Evolutionary conservation across 1,140 invertebrate genomes (phyloP).

Genomic region (Chironomus striatipennis): DNA sequence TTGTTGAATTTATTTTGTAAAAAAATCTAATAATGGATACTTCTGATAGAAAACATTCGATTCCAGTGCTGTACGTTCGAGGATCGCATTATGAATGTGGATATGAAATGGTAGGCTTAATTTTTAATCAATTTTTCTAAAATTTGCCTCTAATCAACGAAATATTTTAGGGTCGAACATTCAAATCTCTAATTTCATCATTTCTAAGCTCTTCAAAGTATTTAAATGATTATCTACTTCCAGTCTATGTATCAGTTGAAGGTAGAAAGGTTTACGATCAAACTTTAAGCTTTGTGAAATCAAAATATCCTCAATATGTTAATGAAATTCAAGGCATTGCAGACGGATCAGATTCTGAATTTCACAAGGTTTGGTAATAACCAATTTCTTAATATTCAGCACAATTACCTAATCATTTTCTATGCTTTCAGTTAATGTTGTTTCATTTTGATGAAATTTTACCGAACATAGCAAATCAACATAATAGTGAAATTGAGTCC

Average conservation of each 20-base stretch:
- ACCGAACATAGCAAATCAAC: slow-evolving; percentile 47
- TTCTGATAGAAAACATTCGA: slow-evolving; percentile 28
- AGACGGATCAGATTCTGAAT: slow-evolving; percentile 64
- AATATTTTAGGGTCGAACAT: slow-evolving; percentile 55
- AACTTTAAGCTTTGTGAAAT: slow-evolving; percentile 50
- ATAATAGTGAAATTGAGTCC: slow-evolving; percentile 34
- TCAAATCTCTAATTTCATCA: slow-evolving; percentile 54
- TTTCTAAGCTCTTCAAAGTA: slow-evolving; percentile 48
- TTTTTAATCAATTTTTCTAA: not conserved
- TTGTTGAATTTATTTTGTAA: not conserved
- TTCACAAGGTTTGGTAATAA: slow-evolving; percentile 50
- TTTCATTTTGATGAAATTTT: slow-evolving; percentile 74
- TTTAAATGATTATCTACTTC: slow-evolving; percentile 53
- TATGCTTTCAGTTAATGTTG: slow-evolving; percentile 69
- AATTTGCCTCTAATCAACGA: not conserved
- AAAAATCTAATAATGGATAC: not conserved
- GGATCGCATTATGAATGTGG: slow-evolving; percentile 73
- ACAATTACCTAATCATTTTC: not conserved
- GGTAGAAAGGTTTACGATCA: slow-evolving; percentile 57
- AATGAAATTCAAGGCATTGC: slow-evolving; percentile 66
- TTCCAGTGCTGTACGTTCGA: slow-evolving; percentile 59
- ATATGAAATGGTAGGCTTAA: slow-evolving; percentile 60
- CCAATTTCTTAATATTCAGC: not conserved
- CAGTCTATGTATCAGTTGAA: slow-evolving; percentile 52
- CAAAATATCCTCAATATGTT: slow-evolving; percentile 65